Evolutionary conservation across 2,888 invertebrate species (phyloP), one percentile per base, ranked within the genome.

Genomic region (Nomada ferruginata): DNA sequence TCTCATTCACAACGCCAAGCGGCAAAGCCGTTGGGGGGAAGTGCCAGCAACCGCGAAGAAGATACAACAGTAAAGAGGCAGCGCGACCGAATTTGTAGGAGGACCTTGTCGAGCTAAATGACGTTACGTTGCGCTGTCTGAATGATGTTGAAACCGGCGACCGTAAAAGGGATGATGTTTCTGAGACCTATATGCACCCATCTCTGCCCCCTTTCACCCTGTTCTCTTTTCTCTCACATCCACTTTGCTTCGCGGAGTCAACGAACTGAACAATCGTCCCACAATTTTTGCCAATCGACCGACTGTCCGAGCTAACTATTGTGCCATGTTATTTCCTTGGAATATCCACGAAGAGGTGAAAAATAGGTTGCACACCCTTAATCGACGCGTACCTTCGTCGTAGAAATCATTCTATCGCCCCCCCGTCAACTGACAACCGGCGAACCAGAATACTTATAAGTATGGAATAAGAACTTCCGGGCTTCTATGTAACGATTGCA

Each of bases 221-320:
- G 79, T 75, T 79, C 80, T 74, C 66, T 78, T 83, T 76, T 52
- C 68, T 78, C 86, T 84, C 87, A 83, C 88, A 89, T 88, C 87
- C 88, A 89, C 90, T 89, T 87, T 87, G 84, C 87, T 87, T 86
- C 86, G 85, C 88, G 82, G 74, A 74, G 80, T 70, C 87, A 83
- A 77, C 76, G 83, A 82, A 79, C 79, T 88, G 90, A 90, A 92
- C 91, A 91, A 92, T 92, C 91, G 91, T 84, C 87, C 80, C 86
- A 90, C 91, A 91, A 92, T 92, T 92, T 91, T 91, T 92, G 88
- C 92, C 92, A 92, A 93, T 93, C 93, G 92, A 90, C 88, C 90
- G 90, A 93, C 91, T 91, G 91, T 92, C 90, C 87, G 89, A 89
- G 90, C 90, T 92, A 91, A 91, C 92, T 91, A 92, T 92, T 92